These are phyloP conservation scores for Andrena haemorrhoa DNA, from an alignment of 2,888 invertebrate genomes.

Conservation along the genomic window DNA sequence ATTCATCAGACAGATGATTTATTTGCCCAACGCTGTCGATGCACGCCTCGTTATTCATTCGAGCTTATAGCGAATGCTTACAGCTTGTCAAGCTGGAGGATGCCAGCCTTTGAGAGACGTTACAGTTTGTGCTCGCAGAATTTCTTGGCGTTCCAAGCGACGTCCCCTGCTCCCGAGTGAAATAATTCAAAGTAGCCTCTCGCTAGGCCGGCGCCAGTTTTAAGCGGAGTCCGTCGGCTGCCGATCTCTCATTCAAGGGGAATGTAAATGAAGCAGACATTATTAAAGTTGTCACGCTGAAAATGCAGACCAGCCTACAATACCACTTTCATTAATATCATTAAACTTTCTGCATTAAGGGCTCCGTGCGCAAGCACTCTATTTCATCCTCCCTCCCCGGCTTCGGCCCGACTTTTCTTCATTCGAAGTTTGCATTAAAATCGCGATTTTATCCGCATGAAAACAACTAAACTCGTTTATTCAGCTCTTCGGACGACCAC, in stretches of 20 bases:
- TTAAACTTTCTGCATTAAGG: conserved; percentile 73
- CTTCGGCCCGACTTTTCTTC: conserved; percentile 46
- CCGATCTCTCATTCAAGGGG: conserved; percentile 55
- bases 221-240: conserved; percentile 33
- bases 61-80: too few species aligned
- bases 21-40: too few species aligned
- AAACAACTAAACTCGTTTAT: conserved; percentile 18
- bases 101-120: conserved; percentile 2
- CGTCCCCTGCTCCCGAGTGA: conserved; percentile 17
- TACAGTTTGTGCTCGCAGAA: conserved; percentile 20
- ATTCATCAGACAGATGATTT: too few species aligned
- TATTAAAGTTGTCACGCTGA: conserved; percentile 69
- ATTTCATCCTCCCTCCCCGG: conserved; percentile 28
- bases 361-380: conserved; percentile 13
- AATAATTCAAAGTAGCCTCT: conserved; percentile 61
- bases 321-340: conserved; percentile 74
- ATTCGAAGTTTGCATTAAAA: conserved; percentile 66
- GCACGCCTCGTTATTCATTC: too few species aligned
- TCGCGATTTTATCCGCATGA: conserved; percentile 25
- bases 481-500: conserved; percentile 25
- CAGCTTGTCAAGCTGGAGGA: not conserved
- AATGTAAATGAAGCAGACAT: conserved; percentile 75
- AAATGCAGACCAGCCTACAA: conserved; percentile 65
- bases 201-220: conserved; percentile 43
- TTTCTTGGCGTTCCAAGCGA: conserved; percentile 34